Evolutionary conservation across 1,140 invertebrate species (phyloP).

Genomic region (Amyelois transitella): DNA sequence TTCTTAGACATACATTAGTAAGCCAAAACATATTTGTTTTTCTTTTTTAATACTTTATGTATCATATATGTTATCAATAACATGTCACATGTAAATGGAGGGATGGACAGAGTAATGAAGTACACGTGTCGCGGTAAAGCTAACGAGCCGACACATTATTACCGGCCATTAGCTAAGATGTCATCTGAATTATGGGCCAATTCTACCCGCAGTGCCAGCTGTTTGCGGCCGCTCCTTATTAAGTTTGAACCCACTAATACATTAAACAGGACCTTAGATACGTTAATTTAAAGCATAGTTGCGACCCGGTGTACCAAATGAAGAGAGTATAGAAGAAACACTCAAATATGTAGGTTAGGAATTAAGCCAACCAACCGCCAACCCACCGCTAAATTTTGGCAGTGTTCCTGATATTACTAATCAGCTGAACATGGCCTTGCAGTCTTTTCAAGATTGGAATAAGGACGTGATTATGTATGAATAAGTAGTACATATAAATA

Average conservation of each 20-base stretch:
- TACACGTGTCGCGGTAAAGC: conserved; percentile 6
- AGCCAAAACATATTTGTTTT: too few relatives aligned
- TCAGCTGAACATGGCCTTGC: too few relatives aligned
- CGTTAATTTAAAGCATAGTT: conserved; percentile 25
- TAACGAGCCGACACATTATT: conserved; percentile 17
- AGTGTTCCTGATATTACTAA: too few relatives aligned
- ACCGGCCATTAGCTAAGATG: conserved; percentile 21
- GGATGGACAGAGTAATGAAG: not conserved
- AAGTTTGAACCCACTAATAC: conserved; percentile 22
- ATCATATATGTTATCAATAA: too few relatives aligned
- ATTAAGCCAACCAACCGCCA: too few relatives aligned
- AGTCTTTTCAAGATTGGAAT: too few relatives aligned
- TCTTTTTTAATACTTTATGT: too few relatives aligned
- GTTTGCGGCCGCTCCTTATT: conserved; percentile 22
- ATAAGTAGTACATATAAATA: too few relatives aligned
- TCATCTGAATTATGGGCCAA: conserved; percentile 24
- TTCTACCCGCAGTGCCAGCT: conserved; percentile 17
- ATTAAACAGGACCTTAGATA: conserved; percentile 14
- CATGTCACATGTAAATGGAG: too few relatives aligned
- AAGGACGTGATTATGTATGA: too few relatives aligned
- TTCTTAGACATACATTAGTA: too few relatives aligned
- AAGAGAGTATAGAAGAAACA: not conserved
- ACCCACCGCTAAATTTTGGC: too few relatives aligned
- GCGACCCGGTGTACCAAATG: not conserved
- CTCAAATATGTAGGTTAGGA: not conserved